phyloP scores from a whole-genome alignment of 2,797 vertebrate genomes.

The Xerus rutilus region DNA sequence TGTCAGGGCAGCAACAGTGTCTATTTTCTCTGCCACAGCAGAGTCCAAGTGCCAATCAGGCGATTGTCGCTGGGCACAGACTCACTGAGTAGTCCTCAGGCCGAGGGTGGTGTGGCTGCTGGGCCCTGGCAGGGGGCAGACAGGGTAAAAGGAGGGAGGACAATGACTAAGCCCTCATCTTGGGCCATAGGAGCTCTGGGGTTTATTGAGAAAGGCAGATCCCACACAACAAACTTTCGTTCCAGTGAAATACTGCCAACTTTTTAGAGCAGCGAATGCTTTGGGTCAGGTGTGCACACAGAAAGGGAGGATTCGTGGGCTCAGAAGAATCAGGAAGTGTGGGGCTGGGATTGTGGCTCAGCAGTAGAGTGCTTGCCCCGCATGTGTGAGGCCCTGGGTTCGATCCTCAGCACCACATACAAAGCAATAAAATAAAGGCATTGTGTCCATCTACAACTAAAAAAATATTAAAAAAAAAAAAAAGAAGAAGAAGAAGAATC shows the following conservation, averaged over 20 bases:
- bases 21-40: constrained; percentile 73
- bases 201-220: background rate
- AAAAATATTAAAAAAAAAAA: no score
- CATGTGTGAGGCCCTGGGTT: no score
- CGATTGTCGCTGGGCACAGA: constrained; percentile 19
- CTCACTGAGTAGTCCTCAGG: background rate
- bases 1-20: constrained; percentile 69
- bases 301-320: background rate
- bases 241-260: background rate
- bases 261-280: background rate
- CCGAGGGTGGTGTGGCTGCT: background rate
- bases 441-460: no score
- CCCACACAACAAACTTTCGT: background rate
- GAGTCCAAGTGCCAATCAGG: constrained; percentile 68
- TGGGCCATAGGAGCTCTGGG: background rate
- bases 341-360: no score
- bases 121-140: background rate
- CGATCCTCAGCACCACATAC: no score
- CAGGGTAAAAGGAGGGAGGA: background rate
- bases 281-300: background rate
- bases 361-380: no score
- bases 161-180: background rate
- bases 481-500: background rate
- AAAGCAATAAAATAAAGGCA: no score
- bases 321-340: background rate